Base-by-base conservation (phyloP, 2,113 vertebrate species). In the Lampris incognitus region DNA sequence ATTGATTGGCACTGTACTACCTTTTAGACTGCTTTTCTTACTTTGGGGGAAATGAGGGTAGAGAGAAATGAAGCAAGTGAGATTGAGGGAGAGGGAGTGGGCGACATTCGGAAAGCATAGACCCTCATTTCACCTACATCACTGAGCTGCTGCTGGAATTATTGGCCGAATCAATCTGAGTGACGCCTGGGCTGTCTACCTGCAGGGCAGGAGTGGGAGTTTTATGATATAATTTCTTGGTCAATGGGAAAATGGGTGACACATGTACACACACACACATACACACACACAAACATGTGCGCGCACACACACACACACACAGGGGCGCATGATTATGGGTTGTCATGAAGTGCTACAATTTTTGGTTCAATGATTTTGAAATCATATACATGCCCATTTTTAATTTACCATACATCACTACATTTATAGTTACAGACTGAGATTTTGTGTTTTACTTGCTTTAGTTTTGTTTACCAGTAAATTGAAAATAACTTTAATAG, bases 101-200 rank as follows among this genome's bases (percentile, higher is more conserved):
- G 74, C 2, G 42, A 77, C 59, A 68, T 59, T 76, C 69, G 63
- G 67, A 72, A 83, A 52, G 66, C 69, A 74, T 3, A 60, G 78
- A 83, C 60, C 63, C 39, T 71, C 65, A 63, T 59, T 48, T 72
- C 75, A 51, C 74, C 65, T 82, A 81, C 85, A 86, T 24, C 24
- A 24, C 24, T 83, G 69, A 85, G 74, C 69, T 72, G 66, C 52
- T 86, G 81, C 50, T 65, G 2, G 80, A 84, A 84, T 89, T 86
- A 87, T 86, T 89, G 79, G 72, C 65, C 64, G 70, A 70, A 89
- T 91, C 82, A 84, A 74, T 90, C 85, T 76, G 50, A 74, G 76
- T 69, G 42, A 66, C 1, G 37, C 54, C 52, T 0, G 9, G 41
- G 42, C 71, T 80, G 63, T 70, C 75, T 81, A 63, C 68, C 89